Evolutionary conservation across 2,888 invertebrate species (phyloP).

Genomic region (Lumbricus terrestris): DNA sequence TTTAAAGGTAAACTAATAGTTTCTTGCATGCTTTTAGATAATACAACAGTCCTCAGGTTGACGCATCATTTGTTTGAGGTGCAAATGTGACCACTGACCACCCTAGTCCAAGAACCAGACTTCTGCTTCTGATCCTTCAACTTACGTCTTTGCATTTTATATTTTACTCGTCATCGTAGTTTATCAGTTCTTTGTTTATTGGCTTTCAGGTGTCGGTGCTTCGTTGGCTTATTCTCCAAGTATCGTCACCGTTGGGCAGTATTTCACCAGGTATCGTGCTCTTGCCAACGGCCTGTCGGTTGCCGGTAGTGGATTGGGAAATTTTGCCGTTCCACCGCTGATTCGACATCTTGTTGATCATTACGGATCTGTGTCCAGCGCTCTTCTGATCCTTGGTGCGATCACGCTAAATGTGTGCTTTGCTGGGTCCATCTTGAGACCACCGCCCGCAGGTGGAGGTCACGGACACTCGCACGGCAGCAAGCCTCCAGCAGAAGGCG

Average conservation of each 20-base stretch:
- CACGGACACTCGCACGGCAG: not conserved
- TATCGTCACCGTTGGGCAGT: constrained; percentile 44
- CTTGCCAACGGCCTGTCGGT: constrained; percentile 45
- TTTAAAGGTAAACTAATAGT: too few species aligned
- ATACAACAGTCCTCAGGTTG: not conserved
- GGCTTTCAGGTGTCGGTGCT: constrained; percentile 44
- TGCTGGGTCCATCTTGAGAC: constrained; percentile 33
- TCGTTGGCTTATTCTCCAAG: constrained; percentile 43
- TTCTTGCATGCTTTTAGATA: too few species aligned
- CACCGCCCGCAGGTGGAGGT: not conserved
- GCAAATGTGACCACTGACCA: not conserved
- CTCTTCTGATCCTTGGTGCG: constrained; percentile 34
- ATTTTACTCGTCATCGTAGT: not conserved
- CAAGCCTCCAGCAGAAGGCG: not conserved
- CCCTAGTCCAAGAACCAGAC: not conserved
- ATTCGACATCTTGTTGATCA: constrained; percentile 28
- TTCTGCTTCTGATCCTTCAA: not conserved
- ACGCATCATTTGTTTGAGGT: not conserved
- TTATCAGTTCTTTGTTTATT: not conserved
- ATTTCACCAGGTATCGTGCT: constrained; percentile 42
- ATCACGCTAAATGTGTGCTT: constrained; percentile 35
- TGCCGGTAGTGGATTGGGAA: constrained; percentile 45
- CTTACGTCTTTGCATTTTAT: not conserved
- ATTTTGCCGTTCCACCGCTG: constrained; percentile 40
- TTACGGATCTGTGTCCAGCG: constrained; percentile 29